These are phyloP conservation scores for Planiliza haematocheilus DNA, from an alignment of 2,113 vertebrate species.

Conservation along the genomic window DNA sequence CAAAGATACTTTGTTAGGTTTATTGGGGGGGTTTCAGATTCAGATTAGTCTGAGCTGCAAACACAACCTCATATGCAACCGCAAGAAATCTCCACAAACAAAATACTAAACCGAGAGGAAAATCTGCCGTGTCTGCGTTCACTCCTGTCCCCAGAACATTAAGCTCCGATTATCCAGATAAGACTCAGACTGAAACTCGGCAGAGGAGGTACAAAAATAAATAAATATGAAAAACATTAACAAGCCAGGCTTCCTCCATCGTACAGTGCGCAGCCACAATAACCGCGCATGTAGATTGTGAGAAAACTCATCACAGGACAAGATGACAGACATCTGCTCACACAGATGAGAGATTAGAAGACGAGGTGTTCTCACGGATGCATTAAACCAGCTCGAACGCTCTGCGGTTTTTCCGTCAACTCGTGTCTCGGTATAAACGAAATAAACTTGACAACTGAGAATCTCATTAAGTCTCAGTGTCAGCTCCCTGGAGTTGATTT, in stretches of 20 bases:
- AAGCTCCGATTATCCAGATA: constrained; percentile 21
- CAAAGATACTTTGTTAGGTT: constrained; percentile 13
- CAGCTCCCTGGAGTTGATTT: neutral
- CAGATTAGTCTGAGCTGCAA: neutral
- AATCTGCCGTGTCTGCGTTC: neutral
- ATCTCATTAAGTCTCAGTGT: neutral
- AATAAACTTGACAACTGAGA: neutral
- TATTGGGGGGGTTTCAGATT: neutral
- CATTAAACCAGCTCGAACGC: no score
- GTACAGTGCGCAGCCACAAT: neutral
- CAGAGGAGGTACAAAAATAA: neutral
- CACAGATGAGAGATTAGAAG: neutral
- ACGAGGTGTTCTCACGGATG: neutral
- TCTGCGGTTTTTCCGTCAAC: neutral
- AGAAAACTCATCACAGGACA: neutral
- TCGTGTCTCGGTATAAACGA: neutral
- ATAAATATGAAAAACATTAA: no score
- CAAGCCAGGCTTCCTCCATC: neutral
- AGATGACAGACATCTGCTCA: no score
- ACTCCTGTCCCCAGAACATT: constrained; percentile 16
- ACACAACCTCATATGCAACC: neutral
- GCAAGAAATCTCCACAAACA: neutral
- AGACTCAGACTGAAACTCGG: constrained; percentile 8
- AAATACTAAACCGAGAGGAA: neutral
- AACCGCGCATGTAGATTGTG: neutral